These are phyloP conservation scores for Apocrypta bakeri DNA, from an alignment of 1,140 invertebrate genomes.

Conservation along the genomic window DNA sequence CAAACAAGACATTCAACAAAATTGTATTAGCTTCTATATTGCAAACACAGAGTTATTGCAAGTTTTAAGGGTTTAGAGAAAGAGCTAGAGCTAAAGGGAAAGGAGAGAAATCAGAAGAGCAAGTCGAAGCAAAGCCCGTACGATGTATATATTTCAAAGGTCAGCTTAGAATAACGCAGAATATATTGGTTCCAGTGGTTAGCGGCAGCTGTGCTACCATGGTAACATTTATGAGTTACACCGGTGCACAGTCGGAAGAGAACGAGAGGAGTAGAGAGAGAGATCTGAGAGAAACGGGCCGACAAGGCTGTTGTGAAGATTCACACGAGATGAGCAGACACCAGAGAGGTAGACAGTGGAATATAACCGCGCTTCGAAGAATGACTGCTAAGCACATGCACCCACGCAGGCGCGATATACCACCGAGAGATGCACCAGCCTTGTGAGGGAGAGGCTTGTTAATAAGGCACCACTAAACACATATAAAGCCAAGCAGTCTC, in stretches of 20 bases:
- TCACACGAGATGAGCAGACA: background rate
- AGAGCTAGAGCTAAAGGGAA: too few relatives aligned
- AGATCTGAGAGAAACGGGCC: background rate
- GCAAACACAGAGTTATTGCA: background rate
- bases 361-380: background rate
- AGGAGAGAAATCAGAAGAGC: background rate
- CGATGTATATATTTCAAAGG: background rate
- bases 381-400: background rate
- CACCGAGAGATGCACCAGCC: background rate
- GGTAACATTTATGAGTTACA: slow-evolving; percentile 36
- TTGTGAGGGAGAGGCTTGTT: background rate
- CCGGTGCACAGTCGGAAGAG: background rate
- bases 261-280: too few relatives aligned
- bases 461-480: slow-evolving; percentile 48
- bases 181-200: slow-evolving; percentile 47
- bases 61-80: too few relatives aligned
- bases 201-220: slow-evolving; percentile 40
- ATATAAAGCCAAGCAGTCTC: slow-evolving; percentile 26
- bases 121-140: background rate
- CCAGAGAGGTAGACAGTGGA: slow-evolving; percentile 33
- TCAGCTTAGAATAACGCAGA: background rate
- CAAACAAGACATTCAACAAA: background rate
- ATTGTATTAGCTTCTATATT: background rate
- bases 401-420: too few relatives aligned
- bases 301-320: background rate